These are phyloP conservation scores for Magallana gigas DNA, from an alignment of 1,140 invertebrate species.

Conservation along the genomic window DNA sequence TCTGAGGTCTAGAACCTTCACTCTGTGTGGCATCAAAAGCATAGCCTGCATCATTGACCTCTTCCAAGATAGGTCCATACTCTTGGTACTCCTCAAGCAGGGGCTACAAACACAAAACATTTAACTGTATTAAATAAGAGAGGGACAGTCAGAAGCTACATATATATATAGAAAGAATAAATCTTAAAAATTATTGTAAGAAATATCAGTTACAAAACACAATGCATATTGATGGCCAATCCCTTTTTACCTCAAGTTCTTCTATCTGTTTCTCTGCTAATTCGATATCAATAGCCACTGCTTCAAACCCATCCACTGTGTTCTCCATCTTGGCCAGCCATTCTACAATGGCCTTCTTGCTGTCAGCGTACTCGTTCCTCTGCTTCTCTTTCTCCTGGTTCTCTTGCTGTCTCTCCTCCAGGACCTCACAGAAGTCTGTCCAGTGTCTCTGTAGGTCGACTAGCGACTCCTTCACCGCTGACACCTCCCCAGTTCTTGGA, in stretches of 20 bases:
- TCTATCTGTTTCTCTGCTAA: constrained; percentile 90
- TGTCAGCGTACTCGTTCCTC: constrained; percentile 89
- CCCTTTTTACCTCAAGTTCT: constrained; percentile 85
- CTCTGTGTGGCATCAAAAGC: constrained; percentile 90
- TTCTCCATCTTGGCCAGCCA: constrained; percentile 92
- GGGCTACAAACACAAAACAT: constrained; percentile 81
- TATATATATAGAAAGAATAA: no score
- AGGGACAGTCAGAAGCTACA: no score
- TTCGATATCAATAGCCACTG: constrained; percentile 92
- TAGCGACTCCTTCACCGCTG: constrained; percentile 88
- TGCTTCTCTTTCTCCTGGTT: constrained; percentile 91
- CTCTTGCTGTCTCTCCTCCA: constrained; percentile 91
- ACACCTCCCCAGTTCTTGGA: constrained; percentile 83
- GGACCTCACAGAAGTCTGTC: constrained; percentile 84
- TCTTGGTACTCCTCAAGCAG: constrained; percentile 94
- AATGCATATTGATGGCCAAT: neutral
- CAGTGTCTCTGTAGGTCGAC: constrained; percentile 89
- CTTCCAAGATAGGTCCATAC: constrained; percentile 91
- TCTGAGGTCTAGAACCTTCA: constrained; percentile 65
- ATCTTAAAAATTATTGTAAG: no score
- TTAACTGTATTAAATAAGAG: no score
- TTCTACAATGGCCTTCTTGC: constrained; percentile 90
- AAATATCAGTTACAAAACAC: no score
- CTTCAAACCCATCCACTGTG: constrained; percentile 85
- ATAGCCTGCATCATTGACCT: constrained; percentile 93